These are phyloP conservation scores for Halcyon malimbica DNA, from an alignment of 2,113 vertebrate genomes.

Conservation along the genomic window DNA sequence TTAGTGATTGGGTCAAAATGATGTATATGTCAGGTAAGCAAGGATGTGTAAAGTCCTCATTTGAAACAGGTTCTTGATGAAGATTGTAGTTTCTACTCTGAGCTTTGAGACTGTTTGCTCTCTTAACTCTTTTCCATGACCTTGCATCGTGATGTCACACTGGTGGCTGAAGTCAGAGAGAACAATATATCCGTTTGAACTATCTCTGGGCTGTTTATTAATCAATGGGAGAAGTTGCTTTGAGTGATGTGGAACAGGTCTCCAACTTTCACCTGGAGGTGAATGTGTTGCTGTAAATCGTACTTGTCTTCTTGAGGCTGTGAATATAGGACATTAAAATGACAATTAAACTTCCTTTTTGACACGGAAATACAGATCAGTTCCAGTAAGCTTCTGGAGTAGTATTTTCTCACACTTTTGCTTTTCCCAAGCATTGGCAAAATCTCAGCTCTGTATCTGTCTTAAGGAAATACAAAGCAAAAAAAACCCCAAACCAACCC, in stretches of 20 bases:
- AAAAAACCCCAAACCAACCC: not conserved
- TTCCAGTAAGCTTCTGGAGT: not conserved
- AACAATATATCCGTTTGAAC: not conserved
- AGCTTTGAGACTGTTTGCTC: not conserved
- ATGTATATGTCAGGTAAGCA: not conserved
- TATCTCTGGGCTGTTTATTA: not conserved
- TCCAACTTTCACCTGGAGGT: not conserved
- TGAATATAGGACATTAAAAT: not conserved
- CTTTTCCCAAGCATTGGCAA: not conserved
- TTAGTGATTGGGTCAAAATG: not conserved
- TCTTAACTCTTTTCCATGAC: not conserved
- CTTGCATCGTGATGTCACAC: not conserved
- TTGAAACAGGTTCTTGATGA: not conserved
- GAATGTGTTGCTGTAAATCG: not conserved
- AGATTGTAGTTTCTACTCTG: not conserved
- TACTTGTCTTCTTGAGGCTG: not conserved
- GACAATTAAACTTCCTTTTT: not conserved
- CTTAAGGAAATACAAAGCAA: not conserved
- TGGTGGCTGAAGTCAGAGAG: not conserved
- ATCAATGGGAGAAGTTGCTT: not conserved
- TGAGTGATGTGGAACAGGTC: not conserved
- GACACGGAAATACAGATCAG: not conserved
- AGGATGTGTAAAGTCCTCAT: not conserved
- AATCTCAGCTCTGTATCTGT: not conserved
- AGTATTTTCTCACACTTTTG: not conserved